These are phyloP conservation scores for Gymnothorax reevesii DNA, from an alignment of 2,797 vertebrate genomes.

Conservation along the genomic window DNA sequence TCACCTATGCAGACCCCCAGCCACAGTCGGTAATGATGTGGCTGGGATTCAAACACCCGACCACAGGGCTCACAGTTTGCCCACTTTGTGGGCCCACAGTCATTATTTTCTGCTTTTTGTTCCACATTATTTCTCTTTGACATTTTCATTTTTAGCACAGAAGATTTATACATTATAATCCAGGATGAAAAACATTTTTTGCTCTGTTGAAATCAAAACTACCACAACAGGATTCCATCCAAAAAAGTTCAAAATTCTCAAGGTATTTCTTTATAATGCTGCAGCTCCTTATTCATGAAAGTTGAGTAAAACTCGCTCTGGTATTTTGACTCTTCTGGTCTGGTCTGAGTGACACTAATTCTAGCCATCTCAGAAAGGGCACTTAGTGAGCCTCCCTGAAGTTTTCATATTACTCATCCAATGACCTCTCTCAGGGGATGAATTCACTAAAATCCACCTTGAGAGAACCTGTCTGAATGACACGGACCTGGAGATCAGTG, in stretches of 20 bases:
- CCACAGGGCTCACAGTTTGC: too few species aligned
- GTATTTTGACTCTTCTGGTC: background rate
- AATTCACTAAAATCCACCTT: background rate
- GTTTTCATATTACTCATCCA: background rate
- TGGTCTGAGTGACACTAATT: background rate
- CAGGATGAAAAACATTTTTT: background rate
- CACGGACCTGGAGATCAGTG: background rate
- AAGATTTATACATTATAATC: background rate
- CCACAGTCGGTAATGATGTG: too few species aligned
- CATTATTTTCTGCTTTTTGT: too few species aligned
- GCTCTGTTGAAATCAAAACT: background rate
- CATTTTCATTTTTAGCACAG: too few species aligned
- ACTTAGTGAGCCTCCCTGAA: background rate
- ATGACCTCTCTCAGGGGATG: background rate
- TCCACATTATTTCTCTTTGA: too few species aligned
- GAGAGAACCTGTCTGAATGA: background rate
- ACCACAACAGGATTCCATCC: background rate
- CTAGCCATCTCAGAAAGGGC: background rate
- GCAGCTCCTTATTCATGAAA: background rate
- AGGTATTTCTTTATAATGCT: background rate
- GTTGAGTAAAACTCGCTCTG: background rate
- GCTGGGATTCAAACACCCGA: too few species aligned
- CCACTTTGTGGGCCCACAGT: too few species aligned
- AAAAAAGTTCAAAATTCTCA: background rate
- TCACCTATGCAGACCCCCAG: too few species aligned